Base-by-base conservation (phyloP, 2,797 vertebrate genomes). In the Nasua narica region DNA sequence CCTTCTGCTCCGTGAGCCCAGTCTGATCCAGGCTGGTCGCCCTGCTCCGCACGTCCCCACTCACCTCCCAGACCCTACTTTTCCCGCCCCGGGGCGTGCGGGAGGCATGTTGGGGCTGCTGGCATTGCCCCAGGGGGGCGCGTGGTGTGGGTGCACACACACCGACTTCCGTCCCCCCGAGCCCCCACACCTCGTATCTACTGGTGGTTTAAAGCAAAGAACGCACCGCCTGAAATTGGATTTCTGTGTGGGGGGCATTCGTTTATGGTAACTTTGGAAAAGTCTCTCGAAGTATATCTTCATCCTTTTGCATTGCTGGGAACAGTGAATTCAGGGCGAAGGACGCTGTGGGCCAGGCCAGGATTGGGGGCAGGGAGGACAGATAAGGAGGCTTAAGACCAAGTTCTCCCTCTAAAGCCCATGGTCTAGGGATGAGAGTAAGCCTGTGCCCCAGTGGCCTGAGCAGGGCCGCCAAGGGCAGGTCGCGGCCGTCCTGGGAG, bases 361-460 rank as follows among this genome's bases (percentile, higher is more conserved):
- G 52, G 70, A 29, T 11, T 67, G 46, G 19, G 94, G 37, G 14
- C 52, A 25, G 74, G 50, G 43, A 69, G 50, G 10, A 54, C 11
- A 60, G 67, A 27, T 65, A 21, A 52, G 58, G 82, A 81, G 67
- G 79, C 78, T 92, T 74, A 88, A 81, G 62, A 69, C 50, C 21
- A 2, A 2, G 48, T 43, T 32, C 92, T 37, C 25, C 27, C 16
- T 18, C 70, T 35, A 48, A 35, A 77, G 81, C 69, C 32, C n/a
- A 1, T 0, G 9, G n/a, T 32, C 58, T 14, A 3, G 27, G 35
- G 9, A 14, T n/a, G 46, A 60, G 62, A 21, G 52, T 32, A 89
- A 77, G 67, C 76, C 72, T 7, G 12, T 16, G 60, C 52, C 15
- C 4, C 14, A 25, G 27, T 3, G 6, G 23, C 50, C 43, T 52